A percentile compares a stretch with the other conserved stretches of the same genome.
Conservation (phyloP, 2,888 invertebrate species). For the Philaethria dido region DNA sequence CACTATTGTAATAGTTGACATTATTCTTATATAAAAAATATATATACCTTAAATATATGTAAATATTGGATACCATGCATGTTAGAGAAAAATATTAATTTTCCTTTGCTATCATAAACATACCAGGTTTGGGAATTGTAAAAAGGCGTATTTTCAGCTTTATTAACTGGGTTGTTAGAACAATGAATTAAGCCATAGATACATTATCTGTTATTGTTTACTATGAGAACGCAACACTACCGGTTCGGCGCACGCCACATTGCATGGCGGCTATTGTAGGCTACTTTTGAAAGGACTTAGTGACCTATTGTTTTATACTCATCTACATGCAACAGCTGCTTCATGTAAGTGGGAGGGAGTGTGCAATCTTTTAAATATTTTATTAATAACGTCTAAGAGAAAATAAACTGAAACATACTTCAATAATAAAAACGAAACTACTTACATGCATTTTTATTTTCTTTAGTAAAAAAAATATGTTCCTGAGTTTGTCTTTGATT, state of each 20-base stretch:
- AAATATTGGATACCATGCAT: no score
- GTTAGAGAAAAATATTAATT: no score
- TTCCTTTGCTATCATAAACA: not conserved
- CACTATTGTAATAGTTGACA: no score
- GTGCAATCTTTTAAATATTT: slow-evolving; percentile 26
- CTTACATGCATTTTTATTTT: not conserved
- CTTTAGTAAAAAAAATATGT: not conserved
- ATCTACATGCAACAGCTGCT: slow-evolving; percentile 61
- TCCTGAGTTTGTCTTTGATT: not conserved
- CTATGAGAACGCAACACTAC: slow-evolving; percentile 55
- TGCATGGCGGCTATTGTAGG: slow-evolving; percentile 60
- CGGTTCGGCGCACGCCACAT: slow-evolving; percentile 52
- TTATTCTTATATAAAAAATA: no score
- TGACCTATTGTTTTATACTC: slow-evolving; percentile 67
- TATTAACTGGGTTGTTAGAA: slow-evolving; percentile 22
- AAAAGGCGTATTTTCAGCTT: slow-evolving; percentile 21
- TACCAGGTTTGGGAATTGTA: not conserved
- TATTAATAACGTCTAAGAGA: slow-evolving; percentile 8
- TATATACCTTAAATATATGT: no score
- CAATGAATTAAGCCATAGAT: slow-evolving; percentile 55
- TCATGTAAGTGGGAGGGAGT: slow-evolving; percentile 44
- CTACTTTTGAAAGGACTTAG: slow-evolving; percentile 66
- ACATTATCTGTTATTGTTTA: slow-evolving; percentile 66
- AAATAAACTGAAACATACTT: not conserved
- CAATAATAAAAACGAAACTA: not conserved